Evolutionary conservation across 1,140 invertebrate species (phyloP), one percentile per base, ranked within the genome.

Genomic region (Bombus haemorrhoidalis): DNA sequence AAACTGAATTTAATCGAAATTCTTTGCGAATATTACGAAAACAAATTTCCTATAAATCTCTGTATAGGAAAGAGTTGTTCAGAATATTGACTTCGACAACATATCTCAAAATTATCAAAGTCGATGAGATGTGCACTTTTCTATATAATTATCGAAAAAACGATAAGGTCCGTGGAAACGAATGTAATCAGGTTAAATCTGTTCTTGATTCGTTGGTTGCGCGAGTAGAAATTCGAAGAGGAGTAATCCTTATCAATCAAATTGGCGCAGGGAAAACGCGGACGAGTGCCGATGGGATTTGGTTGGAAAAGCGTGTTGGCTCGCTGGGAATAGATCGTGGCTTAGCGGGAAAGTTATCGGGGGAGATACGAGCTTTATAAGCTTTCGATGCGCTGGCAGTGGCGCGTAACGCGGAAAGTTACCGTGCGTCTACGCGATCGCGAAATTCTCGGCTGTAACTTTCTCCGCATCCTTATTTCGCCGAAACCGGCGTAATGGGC

Each of bases 241-340:
- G 43, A 28, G 22, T 57, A 83, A 76, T 83, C 73, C 81, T 83
- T 83, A 83, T 83, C 81, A 69, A 83, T 83, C 81, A 77, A 83
- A 77, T 83, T 83, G 69, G 43, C 37, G n/a, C 34, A 15, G 32
- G 59, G 59, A 64, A 41, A 28, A 22, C 28, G 59, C 10, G 28
- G 18, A 22, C 41, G 28, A 8, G 47, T 34, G 37, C 75, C 13
- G 32, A 10, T 13, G 81, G 74, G 81, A 83, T 83, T 83, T 77
- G 53, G 39, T n/a, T 18, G 78, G 78, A 57, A 53, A 69, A 80
- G 37, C 64, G 78, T 41, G 69, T 62, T 34, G 80, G 34, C 6
- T 53, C 53, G 25, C 13, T 18, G 47, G 62, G 81, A 77, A 83
- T n/a, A 34, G 59, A 74, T 77, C 73, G 32, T 32, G 62, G 81